Conservation (phyloP, 1,140 invertebrate species). For the Babylonia areolata region DNA sequence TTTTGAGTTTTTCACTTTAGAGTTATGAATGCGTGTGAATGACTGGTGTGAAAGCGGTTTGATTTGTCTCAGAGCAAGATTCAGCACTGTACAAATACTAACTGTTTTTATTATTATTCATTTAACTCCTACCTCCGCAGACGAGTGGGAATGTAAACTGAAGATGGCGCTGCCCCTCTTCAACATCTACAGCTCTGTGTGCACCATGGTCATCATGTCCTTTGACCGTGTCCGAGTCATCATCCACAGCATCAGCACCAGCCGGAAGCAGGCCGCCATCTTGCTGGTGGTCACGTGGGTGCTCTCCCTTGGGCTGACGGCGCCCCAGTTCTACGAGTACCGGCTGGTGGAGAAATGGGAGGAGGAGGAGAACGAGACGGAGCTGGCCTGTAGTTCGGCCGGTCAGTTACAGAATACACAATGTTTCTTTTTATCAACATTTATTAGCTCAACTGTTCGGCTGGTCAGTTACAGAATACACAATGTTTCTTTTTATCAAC, state of each 20-base stretch:
- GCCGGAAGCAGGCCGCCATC: slow-evolving; percentile 12
- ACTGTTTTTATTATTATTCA: too few relatives aligned
- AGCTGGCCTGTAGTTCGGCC: slow-evolving; percentile 25
- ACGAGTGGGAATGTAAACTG: slow-evolving; percentile 15
- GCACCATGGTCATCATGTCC: slow-evolving; percentile 39
- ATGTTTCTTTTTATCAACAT: too few relatives aligned
- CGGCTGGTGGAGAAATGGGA: slow-evolving; percentile 22
- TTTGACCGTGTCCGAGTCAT: slow-evolving; percentile 30
- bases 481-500: too few relatives aligned
- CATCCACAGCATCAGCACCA: background rate
- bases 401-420: too few relatives aligned
- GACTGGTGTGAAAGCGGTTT: too few relatives aligned
- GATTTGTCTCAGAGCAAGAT: too few relatives aligned
- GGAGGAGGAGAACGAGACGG: slow-evolving; percentile 27
- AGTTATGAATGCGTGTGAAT: too few relatives aligned
- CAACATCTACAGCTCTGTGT: slow-evolving; percentile 33
- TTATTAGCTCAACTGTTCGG: too few relatives aligned
- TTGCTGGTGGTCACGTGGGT: slow-evolving; percentile 19
- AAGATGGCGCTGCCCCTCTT: slow-evolving; percentile 33
- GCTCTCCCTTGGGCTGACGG: slow-evolving; percentile 22
- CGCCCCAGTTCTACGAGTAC: slow-evolving; percentile 40
- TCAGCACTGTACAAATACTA: too few relatives aligned
- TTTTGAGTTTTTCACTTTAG: too few relatives aligned
- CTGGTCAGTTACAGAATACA: too few relatives aligned
- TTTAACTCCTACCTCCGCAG: too few relatives aligned